Base-by-base conservation (phyloP, 2,797 vertebrate genomes). In the Danio albolineatus region DNA sequence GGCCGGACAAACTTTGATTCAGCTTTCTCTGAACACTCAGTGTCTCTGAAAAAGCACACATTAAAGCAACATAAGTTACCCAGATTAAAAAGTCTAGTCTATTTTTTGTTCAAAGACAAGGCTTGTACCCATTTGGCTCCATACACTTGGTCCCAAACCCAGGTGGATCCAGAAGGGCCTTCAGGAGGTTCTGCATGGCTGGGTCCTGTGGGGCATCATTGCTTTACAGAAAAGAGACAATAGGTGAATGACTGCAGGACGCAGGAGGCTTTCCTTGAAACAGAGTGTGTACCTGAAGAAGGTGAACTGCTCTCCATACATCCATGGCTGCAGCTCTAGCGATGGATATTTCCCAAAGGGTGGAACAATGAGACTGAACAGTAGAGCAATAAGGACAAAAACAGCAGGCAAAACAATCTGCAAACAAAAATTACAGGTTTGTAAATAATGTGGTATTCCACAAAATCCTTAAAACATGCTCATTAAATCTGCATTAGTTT, bases 241-340 rank as follows among this genome's bases (percentile, higher is more conserved):
- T 7, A 44, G 67, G 51, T 67, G 1, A 28, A 16, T 14, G n/a
- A 79, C 73, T 65, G 21, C 5, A 59, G n/a, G 0, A 10, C 21
- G 71, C 38, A 7, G 2, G 8, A 16, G 16, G 7, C n/a, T 10
- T 19, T 48, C 5, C 28, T 48, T 36, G 5, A 54, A 16, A n/a
- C 96, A 97, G 86, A 97, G 9, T 21, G 39, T 5, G 12, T 88
- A 98, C 97, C 97, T 98, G 91, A 96, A 93, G 86, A 98, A 97
- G 72, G 95, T 96, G 86, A 91, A 93, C 88, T 97, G 97, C 4
- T 94, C 86, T 6, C 95, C 94, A 0, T 97, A 97, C 94, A 98
- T 95, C 92, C 92, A 92, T 0, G 96, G 96, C 73, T 93, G 93
- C 7, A 98, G 93, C 74, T 84, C 82, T 62, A 98, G 92, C 0